These are phyloP conservation scores for Haplotaxodon microlepis DNA, from an alignment of 2,113 vertebrate genomes.

Conservation along the genomic window DNA sequence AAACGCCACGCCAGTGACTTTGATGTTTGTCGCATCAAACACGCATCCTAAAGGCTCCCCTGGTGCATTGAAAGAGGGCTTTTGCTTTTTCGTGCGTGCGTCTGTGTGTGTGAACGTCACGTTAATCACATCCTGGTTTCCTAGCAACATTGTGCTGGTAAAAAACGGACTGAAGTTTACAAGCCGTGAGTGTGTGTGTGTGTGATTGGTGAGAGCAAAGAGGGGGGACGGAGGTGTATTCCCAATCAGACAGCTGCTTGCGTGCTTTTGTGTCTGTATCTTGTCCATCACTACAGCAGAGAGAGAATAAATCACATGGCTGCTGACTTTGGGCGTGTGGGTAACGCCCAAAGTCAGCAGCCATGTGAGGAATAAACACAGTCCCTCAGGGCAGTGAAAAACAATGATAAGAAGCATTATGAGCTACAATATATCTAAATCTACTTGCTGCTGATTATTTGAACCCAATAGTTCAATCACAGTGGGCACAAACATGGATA, in stretches of 20 bases:
- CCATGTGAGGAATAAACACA: not conserved
- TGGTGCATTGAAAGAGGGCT: not conserved
- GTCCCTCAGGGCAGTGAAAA: not conserved
- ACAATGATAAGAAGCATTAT: not conserved
- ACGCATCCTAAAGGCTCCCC: not conserved
- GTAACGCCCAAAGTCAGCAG: not conserved
- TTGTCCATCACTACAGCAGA: not conserved
- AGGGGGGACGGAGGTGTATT: not conserved
- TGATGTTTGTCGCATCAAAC: constrained; percentile 22
- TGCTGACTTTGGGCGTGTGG: not conserved
- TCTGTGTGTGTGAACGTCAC: not conserved
- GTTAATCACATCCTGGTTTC: constrained; percentile 48
- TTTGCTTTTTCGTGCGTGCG: not conserved
- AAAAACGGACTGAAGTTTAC: constrained; percentile 42
- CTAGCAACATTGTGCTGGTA: constrained; percentile 45
- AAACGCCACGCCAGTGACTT: not conserved
- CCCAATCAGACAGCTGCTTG: not conserved
- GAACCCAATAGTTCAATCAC: not conserved
- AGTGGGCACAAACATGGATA: not conserved
- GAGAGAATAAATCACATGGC: not conserved
- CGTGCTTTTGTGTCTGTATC: not conserved
- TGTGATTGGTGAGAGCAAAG: not conserved
- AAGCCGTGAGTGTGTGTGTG: not conserved
- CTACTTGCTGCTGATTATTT: not conserved
- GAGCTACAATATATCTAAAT: not conserved